Evolutionary conservation across 2,888 invertebrate species (phyloP).

Genomic region (Cantharis rufa): DNA sequence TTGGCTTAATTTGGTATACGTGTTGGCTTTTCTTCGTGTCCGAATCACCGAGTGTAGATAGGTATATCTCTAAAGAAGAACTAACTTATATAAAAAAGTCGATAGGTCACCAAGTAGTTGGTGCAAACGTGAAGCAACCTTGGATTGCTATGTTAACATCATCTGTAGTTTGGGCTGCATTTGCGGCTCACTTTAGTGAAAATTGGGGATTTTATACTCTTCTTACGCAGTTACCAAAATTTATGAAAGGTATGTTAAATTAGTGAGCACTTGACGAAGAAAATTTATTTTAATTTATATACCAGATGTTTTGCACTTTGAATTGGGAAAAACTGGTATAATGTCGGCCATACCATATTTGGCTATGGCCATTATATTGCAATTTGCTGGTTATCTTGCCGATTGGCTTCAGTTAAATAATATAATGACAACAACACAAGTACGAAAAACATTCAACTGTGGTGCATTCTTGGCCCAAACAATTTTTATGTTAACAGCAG

Average conservation of each 20-base stretch:
- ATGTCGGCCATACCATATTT: slow-evolving; percentile 86
- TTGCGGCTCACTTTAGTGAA: slow-evolving; percentile 82
- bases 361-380: slow-evolving; percentile 82
- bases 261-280: not conserved
- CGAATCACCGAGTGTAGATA: slow-evolving; percentile 76
- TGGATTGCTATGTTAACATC: slow-evolving; percentile 78
- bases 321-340: slow-evolving; percentile 79
- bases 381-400: slow-evolving; percentile 80
- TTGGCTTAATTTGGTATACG: slow-evolving; percentile 73
- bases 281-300: not conserved
- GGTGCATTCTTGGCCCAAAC: slow-evolving; percentile 78
- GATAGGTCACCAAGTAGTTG: slow-evolving; percentile 58
- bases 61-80: slow-evolving; percentile 71
- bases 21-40: slow-evolving; percentile 72
- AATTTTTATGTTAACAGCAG: slow-evolving; percentile 82
- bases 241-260: slow-evolving; percentile 75
- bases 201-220: slow-evolving; percentile 91
- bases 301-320: slow-evolving; percentile 73
- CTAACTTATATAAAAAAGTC: slow-evolving; percentile 71
- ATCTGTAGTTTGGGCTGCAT: slow-evolving; percentile 80
- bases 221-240: slow-evolving; percentile 82
- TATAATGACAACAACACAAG: slow-evolving; percentile 73
- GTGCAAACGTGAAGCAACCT: slow-evolving; percentile 65
- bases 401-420: slow-evolving; percentile 73
- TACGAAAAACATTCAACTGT: slow-evolving; percentile 70